Evolutionary conservation across 1,140 invertebrate genomes (phyloP), one percentile per base, ranked within the genome.

Genomic region (Diorhabda sublineata): DNA sequence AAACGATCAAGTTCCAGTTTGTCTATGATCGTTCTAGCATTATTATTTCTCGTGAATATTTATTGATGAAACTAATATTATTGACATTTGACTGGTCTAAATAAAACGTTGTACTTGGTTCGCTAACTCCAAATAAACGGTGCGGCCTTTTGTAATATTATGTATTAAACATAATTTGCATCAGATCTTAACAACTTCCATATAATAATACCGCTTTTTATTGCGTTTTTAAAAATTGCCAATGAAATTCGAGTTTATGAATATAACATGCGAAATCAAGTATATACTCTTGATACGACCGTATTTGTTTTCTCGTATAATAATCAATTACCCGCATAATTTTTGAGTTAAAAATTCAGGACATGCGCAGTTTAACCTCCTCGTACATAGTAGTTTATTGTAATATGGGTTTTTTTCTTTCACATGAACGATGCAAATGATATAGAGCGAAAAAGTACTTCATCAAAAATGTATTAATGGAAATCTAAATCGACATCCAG

Each of bases 341-440:
- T 70, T 70, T 67, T 5, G 45, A 62, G 41, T 62, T 4, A 61
- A 63, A 70, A 67, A 70, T 70, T 60, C 64, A 70, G 26, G 59
- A 70, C 58, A 52, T 52, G 47, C 47, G 47, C 47, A 52, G 47
- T 52, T 52, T 52, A 3, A 52, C 47, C 6, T 52, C 47, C 6
- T 8, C 47, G 47, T 52, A 52, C 47, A n/a, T 52, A 52, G 47
- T 52, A n/a, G 47, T 52, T 52, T 52, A 52, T 52, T 52, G n/a
- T 52, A 52, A 52, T 52, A n/a, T 52, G 47, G 47, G 47, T 52
- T 52, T 52, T 4, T 52, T 52, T 6, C 47, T 8, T 26, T 26
- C 26, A 26, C 26, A n/a, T 6, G 47, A 2, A 52, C 47, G n/a
- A 8, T 52, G 47, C n/a, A 52, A 52, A 52, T 52, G 47, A 52